A percentile compares a stretch with the other conserved stretches of the same genome.
These are phyloP conservation scores for Ornithoptera alexandrae DNA, from an alignment of 2,888 invertebrate genomes.

Conservation along the genomic window DNA sequence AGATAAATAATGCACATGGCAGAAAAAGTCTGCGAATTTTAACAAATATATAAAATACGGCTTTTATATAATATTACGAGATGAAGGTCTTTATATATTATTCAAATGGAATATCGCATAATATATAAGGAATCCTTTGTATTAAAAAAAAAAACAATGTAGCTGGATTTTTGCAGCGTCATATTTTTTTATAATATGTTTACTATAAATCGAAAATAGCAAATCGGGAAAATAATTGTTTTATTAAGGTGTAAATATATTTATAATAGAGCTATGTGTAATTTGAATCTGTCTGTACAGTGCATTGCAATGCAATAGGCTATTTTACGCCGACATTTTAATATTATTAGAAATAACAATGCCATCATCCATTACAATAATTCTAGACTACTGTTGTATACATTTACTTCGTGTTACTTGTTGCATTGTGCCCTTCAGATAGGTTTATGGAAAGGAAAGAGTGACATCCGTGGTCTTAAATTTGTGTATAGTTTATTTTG, in stretches of 20 bases:
- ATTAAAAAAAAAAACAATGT: not conserved
- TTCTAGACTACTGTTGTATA: conserved; percentile 60
- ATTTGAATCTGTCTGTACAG: conserved; percentile 66
- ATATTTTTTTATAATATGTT: not conserved
- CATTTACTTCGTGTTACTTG: conserved; percentile 54
- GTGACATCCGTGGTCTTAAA: conserved; percentile 73
- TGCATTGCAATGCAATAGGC: conserved; percentile 54
- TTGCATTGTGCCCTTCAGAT: conserved; percentile 58
- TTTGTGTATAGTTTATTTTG: conserved; percentile 85
- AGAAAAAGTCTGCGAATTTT: not conserved
- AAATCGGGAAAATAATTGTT: conserved; percentile 42
- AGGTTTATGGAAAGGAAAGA: conserved; percentile 66
- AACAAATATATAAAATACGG: not conserved
- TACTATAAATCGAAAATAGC: conserved; percentile 33
- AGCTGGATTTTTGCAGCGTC: not conserved
- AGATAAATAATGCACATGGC: not conserved
- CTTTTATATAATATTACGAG: not conserved
- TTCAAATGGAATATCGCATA: not conserved
- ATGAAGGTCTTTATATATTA: not conserved
- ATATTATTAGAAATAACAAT: conserved; percentile 26
- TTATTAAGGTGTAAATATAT: conserved; percentile 66
- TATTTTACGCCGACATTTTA: conserved; percentile 60
- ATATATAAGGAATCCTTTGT: not conserved
- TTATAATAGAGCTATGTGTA: conserved; percentile 55
- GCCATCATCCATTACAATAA: conserved; percentile 64